Evolutionary conservation across 2,888 invertebrate species (phyloP), one percentile per base, ranked within the genome.

Genomic region (Tetranychus piercei): DNA sequence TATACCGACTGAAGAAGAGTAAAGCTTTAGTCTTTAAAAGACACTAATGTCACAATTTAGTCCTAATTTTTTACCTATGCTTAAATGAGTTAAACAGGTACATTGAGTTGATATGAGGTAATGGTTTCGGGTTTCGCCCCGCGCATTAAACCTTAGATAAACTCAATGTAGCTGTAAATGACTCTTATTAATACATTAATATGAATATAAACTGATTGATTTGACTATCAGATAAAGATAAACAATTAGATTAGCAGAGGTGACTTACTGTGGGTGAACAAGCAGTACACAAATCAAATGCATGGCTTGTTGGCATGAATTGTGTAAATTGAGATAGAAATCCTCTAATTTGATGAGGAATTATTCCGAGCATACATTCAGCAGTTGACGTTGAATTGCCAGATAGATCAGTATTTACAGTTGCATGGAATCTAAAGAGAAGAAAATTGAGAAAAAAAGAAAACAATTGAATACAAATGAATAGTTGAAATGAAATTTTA

Each of bases 261-360:
- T 15, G 1, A 55, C 55, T 55, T 55, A 55, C 55, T 44, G 20
- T 71, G 4, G 71, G 74, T 0, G 94, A 95, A 81, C 99, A 99
- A 0, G 94, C 97, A 71, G 94, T 91, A 81, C 97, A 99, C 78
- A 91, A 89, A 74, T 87, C 86, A 84, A 94, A 99, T 79, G 91
- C 89, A 73, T 87, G 86, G 69, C 92, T 91, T 1, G 92, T 90
- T 0, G 95, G 95, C 74, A 89, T 82, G 66, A 94, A 88, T 73
- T 89, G 89, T 78, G 89, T 88, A 81, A 89, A 92, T 69, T 88
- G 87, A 78, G 90, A 89, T 5, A 99, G 84, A 82, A 92, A 94
- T 0, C 96, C 96, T 65, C 99, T 86, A 78, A 99, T 90, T 6
- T 94, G 91, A 82, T 97, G 96, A 0, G 96, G 95, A 44, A 95